Evolutionary conservation across 2,113 vertebrate genomes (phyloP).

Genomic region (Rhabdomys dilectus): DNA sequence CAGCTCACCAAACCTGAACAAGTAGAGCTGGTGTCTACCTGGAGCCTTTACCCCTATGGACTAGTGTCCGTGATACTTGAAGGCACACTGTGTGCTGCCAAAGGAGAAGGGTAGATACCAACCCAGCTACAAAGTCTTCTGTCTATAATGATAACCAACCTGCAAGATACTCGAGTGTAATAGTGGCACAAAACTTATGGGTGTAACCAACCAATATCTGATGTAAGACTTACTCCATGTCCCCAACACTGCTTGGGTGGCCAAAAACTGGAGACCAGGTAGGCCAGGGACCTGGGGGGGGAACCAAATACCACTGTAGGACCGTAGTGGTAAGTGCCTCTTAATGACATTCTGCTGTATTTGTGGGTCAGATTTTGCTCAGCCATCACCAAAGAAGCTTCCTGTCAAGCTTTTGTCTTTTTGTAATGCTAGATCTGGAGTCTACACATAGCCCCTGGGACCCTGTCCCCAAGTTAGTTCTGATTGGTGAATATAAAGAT

Average conservation of each 20-base stretch:
- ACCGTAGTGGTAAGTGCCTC: too few species aligned
- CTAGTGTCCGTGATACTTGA: background rate
- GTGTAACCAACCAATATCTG: background rate
- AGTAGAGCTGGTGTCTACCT: background rate
- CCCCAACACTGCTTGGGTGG: background rate
- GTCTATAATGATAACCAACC: background rate
- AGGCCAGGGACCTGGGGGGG: background rate
- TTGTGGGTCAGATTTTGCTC: background rate
- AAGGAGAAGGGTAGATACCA: background rate
- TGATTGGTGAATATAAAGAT: too few species aligned
- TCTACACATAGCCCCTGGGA: too few species aligned
- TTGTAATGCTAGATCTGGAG: too few species aligned
- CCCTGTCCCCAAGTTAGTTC: too few species aligned
- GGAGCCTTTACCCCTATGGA: background rate
- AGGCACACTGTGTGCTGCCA: background rate
- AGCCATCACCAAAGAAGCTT: background rate
- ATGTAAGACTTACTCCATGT: background rate
- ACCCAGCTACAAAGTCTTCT: background rate
- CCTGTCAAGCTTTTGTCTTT: too few species aligned
- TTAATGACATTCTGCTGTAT: background rate
- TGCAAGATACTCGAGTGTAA: background rate
- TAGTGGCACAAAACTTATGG: background rate
- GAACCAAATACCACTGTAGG: background rate
- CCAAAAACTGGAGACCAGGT: background rate
- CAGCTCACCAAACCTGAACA: background rate